These are phyloP conservation scores for Drosophila lutescens DNA, from an alignment of 2,888 invertebrate species.

Conservation along the genomic window DNA sequence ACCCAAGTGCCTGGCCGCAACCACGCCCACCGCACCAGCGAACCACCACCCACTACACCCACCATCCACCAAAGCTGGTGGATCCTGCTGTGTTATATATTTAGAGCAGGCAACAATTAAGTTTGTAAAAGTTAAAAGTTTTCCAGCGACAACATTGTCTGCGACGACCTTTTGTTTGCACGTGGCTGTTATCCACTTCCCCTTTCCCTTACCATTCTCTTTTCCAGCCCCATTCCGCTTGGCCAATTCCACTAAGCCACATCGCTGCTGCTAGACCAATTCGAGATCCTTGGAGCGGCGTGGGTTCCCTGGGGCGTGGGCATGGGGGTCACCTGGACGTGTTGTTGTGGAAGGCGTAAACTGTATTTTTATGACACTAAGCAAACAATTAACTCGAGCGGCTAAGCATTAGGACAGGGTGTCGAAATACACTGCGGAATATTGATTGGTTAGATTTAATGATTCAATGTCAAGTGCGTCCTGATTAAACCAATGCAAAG, in stretches of 20 bases:
- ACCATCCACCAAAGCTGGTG: conserved; percentile 4
- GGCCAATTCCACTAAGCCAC: conserved; percentile 40
- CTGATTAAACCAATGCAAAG: too few relatives aligned
- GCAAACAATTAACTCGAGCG: conserved; percentile 71
- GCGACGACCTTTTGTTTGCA: conserved; percentile 69
- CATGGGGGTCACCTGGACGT: conserved; percentile 43
- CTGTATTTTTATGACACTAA: conserved; percentile 77
- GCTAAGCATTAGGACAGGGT: conserved; percentile 34
- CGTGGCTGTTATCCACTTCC: conserved; percentile 49
- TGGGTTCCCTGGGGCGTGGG: neutral
- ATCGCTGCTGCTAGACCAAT: conserved; percentile 7
- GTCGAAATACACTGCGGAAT: conserved; percentile 1
- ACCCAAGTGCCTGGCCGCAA: conserved; percentile 2
- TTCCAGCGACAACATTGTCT: conserved; percentile 75
- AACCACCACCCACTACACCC: neutral
- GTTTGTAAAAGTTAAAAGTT: conserved; percentile 76
- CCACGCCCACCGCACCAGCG: neutral
- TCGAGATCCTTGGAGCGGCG: neutral
- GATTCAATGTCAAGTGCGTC: too few relatives aligned
- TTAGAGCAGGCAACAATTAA: conserved; percentile 69
- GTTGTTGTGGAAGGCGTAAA: conserved; percentile 74
- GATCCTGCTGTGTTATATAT: conserved; percentile 36
- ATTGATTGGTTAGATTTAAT: neutral
- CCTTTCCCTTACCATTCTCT: neutral
- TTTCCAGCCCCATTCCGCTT: conserved; percentile 19